Conservation (phyloP, 1,140 invertebrate genomes). For the Lepidurus apus region DNA sequence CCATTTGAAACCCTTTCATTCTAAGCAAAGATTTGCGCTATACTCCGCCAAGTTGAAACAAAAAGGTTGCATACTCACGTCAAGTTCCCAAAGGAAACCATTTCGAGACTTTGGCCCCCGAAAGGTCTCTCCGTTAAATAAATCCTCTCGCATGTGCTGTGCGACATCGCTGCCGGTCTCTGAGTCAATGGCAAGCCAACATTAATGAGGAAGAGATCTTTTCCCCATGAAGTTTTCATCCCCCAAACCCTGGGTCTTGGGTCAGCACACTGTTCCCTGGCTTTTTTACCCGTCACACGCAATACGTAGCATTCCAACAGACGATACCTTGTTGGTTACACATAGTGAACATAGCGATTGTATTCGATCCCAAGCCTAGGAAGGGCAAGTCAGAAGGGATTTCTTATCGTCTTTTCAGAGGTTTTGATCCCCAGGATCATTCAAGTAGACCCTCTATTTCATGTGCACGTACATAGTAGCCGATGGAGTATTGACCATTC, state of each 20-base stretch:
- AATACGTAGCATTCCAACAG: background rate
- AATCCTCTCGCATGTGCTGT: background rate
- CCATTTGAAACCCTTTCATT: background rate
- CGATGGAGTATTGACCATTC: background rate
- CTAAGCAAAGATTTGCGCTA: conserved; percentile 7
- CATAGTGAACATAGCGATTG: background rate
- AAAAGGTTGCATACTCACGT: background rate
- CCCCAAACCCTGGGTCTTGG: too few relatives aligned
- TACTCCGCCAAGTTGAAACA: background rate
- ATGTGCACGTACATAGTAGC: background rate
- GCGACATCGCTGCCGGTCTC: background rate
- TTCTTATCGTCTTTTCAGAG: background rate
- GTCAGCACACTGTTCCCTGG: background rate
- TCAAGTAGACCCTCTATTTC: background rate
- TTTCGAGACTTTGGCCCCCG: background rate
- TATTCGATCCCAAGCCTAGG: background rate
- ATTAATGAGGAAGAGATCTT: background rate
- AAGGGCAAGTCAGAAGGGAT: background rate
- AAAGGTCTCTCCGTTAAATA: background rate
- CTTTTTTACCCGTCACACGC: background rate
- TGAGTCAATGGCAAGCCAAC: background rate
- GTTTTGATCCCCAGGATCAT: background rate
- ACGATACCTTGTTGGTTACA: background rate
- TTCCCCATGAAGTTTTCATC: background rate
- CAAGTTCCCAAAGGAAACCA: background rate